Conservation (phyloP, 2,797 vertebrate species). For the Lerista edwardsae region DNA sequence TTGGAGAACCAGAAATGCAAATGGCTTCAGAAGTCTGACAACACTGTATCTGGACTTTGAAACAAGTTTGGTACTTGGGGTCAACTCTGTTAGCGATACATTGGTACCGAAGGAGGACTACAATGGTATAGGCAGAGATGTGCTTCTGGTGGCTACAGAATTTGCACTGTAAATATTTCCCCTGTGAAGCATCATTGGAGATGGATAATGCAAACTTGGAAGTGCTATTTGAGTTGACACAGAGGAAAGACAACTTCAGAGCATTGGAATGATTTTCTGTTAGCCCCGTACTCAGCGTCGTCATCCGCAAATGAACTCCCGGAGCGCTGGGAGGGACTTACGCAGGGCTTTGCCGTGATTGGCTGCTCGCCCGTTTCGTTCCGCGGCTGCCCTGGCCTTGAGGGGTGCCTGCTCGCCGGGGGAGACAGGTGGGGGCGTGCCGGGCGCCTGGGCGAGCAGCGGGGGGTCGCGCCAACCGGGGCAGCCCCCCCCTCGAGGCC, state of each 20-base stretch:
- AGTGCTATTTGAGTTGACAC: conserved; percentile 9
- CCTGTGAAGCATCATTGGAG: background rate
- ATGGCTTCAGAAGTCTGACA: conserved; percentile 11
- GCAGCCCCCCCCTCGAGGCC: no score
- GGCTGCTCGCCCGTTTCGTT: no score
- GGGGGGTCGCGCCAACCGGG: no score
- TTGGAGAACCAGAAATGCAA: conserved; percentile 30
- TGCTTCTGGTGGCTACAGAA: conserved; percentile 27
- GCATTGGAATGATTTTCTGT: conserved; percentile 30
- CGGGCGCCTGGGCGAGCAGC: no score
- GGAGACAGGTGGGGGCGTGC: no score
- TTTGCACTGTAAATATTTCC: no score
- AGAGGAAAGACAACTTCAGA: background rate
- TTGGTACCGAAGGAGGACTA: conserved; percentile 30
- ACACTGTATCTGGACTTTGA: conserved; percentile 4
- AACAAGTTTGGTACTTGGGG: background rate
- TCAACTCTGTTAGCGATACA: background rate
- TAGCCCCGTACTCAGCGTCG: conserved; percentile 37
- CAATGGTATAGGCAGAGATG: background rate
- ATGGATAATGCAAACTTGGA: conserved; percentile 25
- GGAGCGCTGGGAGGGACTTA: no score
- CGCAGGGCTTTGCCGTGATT: no score
- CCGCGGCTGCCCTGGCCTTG: no score
- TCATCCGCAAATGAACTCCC: no score
- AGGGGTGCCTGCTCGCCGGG: no score